phyloP scores from a whole-genome alignment of 2,888 invertebrate genomes.

The Anthophora plumipes region DNA sequence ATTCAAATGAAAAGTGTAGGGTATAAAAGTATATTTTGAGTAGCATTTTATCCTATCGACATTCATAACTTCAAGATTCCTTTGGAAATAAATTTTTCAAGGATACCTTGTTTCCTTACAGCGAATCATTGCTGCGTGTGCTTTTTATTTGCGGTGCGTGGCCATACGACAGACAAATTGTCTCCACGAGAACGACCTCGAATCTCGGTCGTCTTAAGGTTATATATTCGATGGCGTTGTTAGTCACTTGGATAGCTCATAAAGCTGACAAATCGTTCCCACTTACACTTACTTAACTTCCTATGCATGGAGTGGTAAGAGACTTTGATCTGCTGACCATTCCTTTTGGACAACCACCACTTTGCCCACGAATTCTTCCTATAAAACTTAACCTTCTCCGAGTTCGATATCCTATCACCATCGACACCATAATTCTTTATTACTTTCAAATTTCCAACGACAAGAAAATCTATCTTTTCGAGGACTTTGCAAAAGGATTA shows the following conservation, averaged over 20 bases:
- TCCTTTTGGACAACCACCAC: constrained; percentile 3
- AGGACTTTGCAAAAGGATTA: too few species aligned
- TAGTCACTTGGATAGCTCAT: constrained; percentile 73
- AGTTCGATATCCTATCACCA: not conserved
- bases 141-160: constrained; percentile 20
- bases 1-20: not conserved
- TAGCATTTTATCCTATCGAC: not conserved
- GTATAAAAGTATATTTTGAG: not conserved
- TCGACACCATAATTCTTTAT: not conserved
- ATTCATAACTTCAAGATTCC: not conserved
- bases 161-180: constrained; percentile 30
- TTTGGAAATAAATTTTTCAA: constrained; percentile 21
- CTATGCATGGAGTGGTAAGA: constrained; percentile 14
- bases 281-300: constrained; percentile 58
- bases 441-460: too few species aligned
- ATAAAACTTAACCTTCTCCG: constrained; percentile 12
- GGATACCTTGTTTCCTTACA: not conserved
- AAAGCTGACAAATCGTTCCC: constrained; percentile 70
- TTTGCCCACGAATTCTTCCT: not conserved
- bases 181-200: constrained; percentile 21
- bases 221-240: constrained; percentile 67
- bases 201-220: constrained; percentile 32
- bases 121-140: constrained; percentile 4
- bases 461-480: too few species aligned
- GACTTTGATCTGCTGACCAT: constrained; percentile 8